phyloP scores from a whole-genome alignment of 2,797 vertebrate genomes.

The Takifugu rubripes region DNA sequence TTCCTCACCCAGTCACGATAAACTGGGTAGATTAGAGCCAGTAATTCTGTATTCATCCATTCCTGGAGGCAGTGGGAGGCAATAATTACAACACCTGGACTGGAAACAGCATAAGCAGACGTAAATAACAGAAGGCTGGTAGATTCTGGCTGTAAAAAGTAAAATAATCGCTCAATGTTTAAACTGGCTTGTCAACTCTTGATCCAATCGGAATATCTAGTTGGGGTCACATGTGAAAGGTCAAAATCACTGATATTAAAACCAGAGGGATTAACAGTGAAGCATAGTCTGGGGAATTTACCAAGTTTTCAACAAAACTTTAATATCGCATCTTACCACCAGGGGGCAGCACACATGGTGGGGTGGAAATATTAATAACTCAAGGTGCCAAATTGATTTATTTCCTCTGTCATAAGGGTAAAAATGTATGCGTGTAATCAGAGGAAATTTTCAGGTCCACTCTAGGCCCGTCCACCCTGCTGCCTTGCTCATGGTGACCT shows the following conservation, averaged over 20 bases:
- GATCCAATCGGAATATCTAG: constrained; percentile 7
- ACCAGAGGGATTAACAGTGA: no score
- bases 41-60: constrained; percentile 14
- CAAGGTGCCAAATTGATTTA: no score
- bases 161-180: neutral
- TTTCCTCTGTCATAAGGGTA: no score
- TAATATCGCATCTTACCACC: no score
- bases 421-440: neutral
- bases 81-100: constrained; percentile 2
- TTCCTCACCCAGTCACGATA: constrained; percentile 20
- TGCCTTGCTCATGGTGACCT: neutral
- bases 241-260: no score
- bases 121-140: no score
- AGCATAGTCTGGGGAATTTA: no score
- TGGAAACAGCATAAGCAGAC: neutral
- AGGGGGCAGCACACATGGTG: no score
- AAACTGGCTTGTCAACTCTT: constrained; percentile 1
- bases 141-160: no score
- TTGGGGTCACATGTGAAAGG: neutral
- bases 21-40: constrained; percentile 16
- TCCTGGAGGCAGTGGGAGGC: constrained; percentile 9
- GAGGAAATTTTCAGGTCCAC: neutral
- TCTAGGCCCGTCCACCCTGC: neutral
- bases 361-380: no score
- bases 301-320: no score